Conservation (phyloP, 2,888 invertebrate species). For the Cephus nigrinus region DNA sequence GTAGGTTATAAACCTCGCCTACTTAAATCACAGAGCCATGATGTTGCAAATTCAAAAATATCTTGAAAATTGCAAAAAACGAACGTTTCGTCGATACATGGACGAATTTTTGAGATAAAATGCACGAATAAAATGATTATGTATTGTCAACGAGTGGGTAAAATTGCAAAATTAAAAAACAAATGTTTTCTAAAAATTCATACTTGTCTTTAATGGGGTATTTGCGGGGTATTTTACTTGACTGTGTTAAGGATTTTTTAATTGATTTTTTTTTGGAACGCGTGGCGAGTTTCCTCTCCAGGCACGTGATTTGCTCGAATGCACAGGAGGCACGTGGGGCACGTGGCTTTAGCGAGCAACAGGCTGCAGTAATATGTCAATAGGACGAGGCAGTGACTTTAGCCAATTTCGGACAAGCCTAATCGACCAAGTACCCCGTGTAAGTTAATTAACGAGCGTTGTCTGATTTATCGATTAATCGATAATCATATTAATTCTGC, state of each 20-base stretch:
- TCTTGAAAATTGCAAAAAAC: too few relatives aligned
- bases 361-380: neutral
- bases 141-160: too few relatives aligned
- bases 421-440: neutral
- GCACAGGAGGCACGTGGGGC: neutral
- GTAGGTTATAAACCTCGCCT: neutral
- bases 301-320: neutral
- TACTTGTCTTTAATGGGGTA: fast-evolving
- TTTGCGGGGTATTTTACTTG: neutral
- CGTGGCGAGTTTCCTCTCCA: neutral
- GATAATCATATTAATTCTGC: neutral
- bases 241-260: neutral
- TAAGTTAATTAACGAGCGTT: neutral
- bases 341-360: neutral
- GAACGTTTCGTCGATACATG: too few relatives aligned
- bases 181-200: neutral
- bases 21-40: neutral
- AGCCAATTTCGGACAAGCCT: neutral
- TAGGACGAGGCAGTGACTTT: neutral
- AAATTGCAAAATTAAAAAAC: too few relatives aligned
- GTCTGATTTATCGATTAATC: neutral
- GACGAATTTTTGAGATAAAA: too few relatives aligned
- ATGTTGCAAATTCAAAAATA: too few relatives aligned
- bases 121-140: too few relatives aligned
- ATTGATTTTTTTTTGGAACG: neutral